Evolutionary conservation across 2,888 invertebrate species (phyloP), one percentile per base, ranked within the genome.

Genomic region (Phortica okadai): DNA sequence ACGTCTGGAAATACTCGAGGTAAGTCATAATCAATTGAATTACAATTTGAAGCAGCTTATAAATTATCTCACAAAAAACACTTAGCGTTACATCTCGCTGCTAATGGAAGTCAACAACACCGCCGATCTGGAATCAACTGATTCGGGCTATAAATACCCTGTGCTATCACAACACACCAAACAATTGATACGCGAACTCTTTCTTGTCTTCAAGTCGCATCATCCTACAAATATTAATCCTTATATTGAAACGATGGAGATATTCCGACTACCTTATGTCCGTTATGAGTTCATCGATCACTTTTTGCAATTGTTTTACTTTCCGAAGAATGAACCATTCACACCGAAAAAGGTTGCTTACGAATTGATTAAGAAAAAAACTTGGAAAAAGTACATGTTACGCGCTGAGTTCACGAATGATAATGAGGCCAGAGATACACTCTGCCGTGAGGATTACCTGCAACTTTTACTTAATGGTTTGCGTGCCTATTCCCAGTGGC

Each of bases 31-130:
- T 25, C n/a, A 64, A 64, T 50, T 66, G 14, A 8, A 75, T 50
- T 14, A 50, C 33, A 25, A 1, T 6, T 56, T 70, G 62, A 14
- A 11, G n/a, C 4, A 2, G 50, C 14, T 50, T 14, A 5, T 50
- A 50, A 50, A 14, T 50, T 3, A 11, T 11, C 6, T 50, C 2
- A 5, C 14, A 2, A 14, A 45, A 11, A 3, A 8, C 50, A 14
- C 50, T 0, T 45, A 91, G 91, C 89, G 91, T 3, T 87, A 85
- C 21, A 80, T 91, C 1, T 84, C 89, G 1, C 80, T 91, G 8
- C 50, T 90, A 4, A 84, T 90, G 78, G 89, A 90, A n/a, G 82
- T 88, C 0, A 90, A 89, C 74, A 90, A 90, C 73, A 86, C 89
- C 0, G 84, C 88, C 3, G 91, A 91, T 72, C 80, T 90, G 50